A percentile compares a stretch with the other conserved stretches of the same genome.
These are phyloP conservation scores for Drosophila mettleri DNA, from an alignment of 2,888 invertebrate genomes.

Conservation along the genomic window DNA sequence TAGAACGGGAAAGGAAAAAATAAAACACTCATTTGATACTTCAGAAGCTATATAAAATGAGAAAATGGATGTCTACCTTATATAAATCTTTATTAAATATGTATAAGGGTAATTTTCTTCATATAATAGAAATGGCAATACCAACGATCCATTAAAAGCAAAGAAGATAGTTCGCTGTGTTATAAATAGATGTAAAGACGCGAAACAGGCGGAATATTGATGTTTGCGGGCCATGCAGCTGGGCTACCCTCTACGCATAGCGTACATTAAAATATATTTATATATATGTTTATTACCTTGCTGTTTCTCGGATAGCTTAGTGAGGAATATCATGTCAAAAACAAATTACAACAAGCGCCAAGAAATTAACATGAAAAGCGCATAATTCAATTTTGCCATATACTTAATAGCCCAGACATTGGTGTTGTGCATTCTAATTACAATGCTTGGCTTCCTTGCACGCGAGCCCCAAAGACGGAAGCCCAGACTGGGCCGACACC, in stretches of 20 bases:
- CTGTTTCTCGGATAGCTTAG: conserved; percentile 11
- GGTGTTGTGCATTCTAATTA: conserved; percentile 70
- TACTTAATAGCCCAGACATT: conserved; percentile 49
- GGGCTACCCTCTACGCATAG: neutral
- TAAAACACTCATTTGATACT: no score
- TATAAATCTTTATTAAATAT: neutral
- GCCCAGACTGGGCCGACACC: neutral
- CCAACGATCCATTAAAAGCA: no score
- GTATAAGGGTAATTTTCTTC: no score
- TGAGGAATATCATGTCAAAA: conserved; percentile 50
- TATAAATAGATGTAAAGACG: no score
- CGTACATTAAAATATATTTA: neutral
- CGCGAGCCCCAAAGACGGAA: conserved; percentile 31
- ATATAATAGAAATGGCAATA: no score
- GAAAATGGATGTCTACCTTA: neutral
- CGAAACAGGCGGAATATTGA: neutral
- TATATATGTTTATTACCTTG: neutral
- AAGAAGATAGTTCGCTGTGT: no score
- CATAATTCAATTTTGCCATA: conserved; percentile 50
- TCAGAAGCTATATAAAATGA: no score
- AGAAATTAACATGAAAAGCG: conserved; percentile 63
- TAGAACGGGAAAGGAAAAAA: neutral
- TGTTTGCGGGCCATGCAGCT: neutral
- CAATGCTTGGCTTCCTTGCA: conserved; percentile 46
- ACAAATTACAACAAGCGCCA: conserved; percentile 53